Evolutionary conservation across 2,797 vertebrate species (phyloP), one percentile per base, ranked within the genome.

Genomic region (Anabas testudineus): DNA sequence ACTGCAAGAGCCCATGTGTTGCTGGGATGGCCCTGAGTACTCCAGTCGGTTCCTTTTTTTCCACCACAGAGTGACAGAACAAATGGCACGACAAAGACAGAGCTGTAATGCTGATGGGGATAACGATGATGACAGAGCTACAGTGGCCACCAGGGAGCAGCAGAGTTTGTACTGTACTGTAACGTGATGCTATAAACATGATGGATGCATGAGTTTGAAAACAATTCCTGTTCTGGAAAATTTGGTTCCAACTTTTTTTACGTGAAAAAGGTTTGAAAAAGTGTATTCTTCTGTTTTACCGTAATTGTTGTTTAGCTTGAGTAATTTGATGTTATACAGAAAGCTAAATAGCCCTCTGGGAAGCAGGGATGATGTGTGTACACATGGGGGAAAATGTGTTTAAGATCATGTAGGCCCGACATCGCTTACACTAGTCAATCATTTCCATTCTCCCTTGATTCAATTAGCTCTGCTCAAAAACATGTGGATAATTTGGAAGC

Each of bases 121-220:
- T 51, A n/a, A 43, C 49, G 42, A 34, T 62, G 32, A 61, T 46
- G 49, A 58, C 69, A 62, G 67, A 49, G 55, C 37, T 82, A 66
- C 79, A 78, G 58, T 76, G 73, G 45, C 92, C 94, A 90, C 86
- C 74, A 92, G 93, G 86, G 90, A 80, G 93, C 90, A 92, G 89
- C 79, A 91, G 67, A 87, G 82, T 28, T 77, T 70, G 26, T 16
- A 74, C 82, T 67, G 73, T 60, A 75, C 76, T 16, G 53, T 19
- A 15, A 15, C 7, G 14, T 39, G 36, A 47, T 41, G 56, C 68
- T 43, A 10, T 71, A 56, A 81, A 67, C 41, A 62, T 39, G 63
- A 74, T 70, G 47, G 28, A 76, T 60, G 15, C 41, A n/a, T 13
- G 22, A 37, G n/a, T 73, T 84, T 51, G 37, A 62, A 70, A 57